Evolutionary conservation across 1,140 invertebrate species (phyloP).

Genomic region (Tetramorium simillimum): DNA sequence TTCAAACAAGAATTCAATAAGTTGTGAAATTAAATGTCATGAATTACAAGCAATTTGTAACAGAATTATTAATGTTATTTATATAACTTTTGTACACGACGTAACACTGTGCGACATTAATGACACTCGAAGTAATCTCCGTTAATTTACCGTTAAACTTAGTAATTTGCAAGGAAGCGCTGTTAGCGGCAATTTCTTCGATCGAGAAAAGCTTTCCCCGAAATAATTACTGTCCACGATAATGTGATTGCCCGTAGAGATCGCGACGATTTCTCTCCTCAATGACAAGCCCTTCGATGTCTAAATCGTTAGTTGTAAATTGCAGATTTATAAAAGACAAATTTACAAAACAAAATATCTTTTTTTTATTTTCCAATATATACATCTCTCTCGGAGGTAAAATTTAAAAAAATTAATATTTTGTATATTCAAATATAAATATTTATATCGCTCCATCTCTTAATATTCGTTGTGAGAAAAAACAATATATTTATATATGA

Average conservation of each 20-base stretch:
- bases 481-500: conserved; percentile 2
- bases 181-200: not conserved
- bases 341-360: too few species aligned
- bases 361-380: not conserved
- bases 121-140: not conserved
- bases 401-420: not conserved
- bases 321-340: not conserved
- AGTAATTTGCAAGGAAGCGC: conserved; percentile 22
- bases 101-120: not conserved
- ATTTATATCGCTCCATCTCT: not conserved
- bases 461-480: not conserved
- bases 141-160: conserved; percentile 37
- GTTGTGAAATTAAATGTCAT: too few species aligned
- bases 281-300: not conserved
- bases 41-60: not conserved
- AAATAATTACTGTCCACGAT: conserved; percentile 36
- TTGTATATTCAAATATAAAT: not conserved
- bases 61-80: conserved; percentile 26
- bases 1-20: too few species aligned
- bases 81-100: conserved; percentile 23
- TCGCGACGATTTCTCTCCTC: conserved; percentile 23
- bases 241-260: not conserved
- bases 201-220: conserved; percentile 34
- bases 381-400: too few species aligned
- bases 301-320: not conserved